These are phyloP conservation scores for Pseudomyrmex flavicornis DNA, from an alignment of 1,140 invertebrate species.

Conservation along the genomic window DNA sequence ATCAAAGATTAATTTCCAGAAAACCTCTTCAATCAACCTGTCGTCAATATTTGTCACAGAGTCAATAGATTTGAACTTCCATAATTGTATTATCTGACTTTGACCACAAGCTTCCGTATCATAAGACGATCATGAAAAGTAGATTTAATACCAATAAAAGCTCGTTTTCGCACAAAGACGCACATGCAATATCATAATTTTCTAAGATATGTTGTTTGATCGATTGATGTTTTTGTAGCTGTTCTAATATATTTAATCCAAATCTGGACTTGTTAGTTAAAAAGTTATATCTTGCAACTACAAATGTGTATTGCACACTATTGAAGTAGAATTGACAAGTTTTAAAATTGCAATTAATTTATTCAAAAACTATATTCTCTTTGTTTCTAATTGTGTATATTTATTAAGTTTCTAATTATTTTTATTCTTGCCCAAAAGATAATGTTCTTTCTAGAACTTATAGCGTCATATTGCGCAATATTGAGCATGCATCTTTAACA, in stretches of 20 bases:
- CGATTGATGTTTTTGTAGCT: not conserved
- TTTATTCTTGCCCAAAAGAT: not conserved
- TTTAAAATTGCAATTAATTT: no score
- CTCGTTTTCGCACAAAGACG: no score
- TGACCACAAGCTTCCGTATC: not conserved
- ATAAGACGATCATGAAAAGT: not conserved
- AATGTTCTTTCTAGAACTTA: not conserved
- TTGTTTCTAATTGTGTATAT: not conserved
- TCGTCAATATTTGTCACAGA: slow-evolving; percentile 27
- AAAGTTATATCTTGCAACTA: no score
- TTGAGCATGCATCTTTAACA: not conserved
- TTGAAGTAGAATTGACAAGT: no score
- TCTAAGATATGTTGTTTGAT: not conserved
- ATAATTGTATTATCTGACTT: slow-evolving; percentile 25
- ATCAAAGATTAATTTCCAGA: slow-evolving; percentile 41
- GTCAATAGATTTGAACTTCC: slow-evolving; percentile 4
- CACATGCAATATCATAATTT: slow-evolving; percentile 1
- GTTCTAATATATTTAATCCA: no score
- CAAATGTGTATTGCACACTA: no score
- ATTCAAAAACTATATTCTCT: not conserved
- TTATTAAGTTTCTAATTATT: slow-evolving; percentile 5
- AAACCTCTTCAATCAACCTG: slow-evolving; percentile 1
- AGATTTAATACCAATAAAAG: not conserved
- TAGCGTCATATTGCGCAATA: not conserved
- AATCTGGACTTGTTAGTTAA: no score